Evolutionary conservation across 2,888 invertebrate genomes (phyloP).

Genomic region (Drosophila yooni): DNA sequence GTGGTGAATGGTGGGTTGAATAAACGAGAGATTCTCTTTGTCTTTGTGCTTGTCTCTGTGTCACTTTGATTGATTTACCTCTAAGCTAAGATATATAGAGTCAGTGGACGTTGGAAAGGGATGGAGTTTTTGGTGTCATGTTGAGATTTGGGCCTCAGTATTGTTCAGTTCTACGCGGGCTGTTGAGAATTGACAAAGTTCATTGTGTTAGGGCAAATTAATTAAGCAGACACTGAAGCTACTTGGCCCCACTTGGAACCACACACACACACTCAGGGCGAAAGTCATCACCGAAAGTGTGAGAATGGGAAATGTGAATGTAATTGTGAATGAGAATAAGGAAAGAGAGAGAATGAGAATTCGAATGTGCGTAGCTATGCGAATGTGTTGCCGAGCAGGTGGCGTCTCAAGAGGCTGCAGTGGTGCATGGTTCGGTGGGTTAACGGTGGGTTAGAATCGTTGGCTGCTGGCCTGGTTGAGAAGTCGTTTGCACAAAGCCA

Average conservation of each 20-base stretch:
- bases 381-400: slow-evolving; percentile 37
- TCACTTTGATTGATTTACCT: slow-evolving; percentile 56
- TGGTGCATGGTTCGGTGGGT: slow-evolving; percentile 2
- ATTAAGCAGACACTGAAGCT: slow-evolving; percentile 63
- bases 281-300: slow-evolving; percentile 1
- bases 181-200: slow-evolving; percentile 54
- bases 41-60: slow-evolving; percentile 22
- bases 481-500: slow-evolving; percentile 75
- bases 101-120: background rate
- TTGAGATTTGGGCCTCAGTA: slow-evolving; percentile 1
- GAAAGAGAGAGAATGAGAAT: slow-evolving; percentile 19
- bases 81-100: background rate
- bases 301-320: slow-evolving; percentile 39
- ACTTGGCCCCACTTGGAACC: slow-evolving; percentile 26
- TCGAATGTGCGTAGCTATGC: slow-evolving; percentile 28
- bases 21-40: slow-evolving; percentile 7
- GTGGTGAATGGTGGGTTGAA: background rate
- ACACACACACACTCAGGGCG: background rate
- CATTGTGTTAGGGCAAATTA: slow-evolving; percentile 60
- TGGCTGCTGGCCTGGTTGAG: slow-evolving; percentile 44
- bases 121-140: background rate
- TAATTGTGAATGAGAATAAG: slow-evolving; percentile 28
- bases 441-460: background rate
- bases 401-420: slow-evolving; percentile 14
- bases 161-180: slow-evolving; percentile 27